Conservation (phyloP, 2,797 vertebrate species). For the Muscicapa comitata region DNA sequence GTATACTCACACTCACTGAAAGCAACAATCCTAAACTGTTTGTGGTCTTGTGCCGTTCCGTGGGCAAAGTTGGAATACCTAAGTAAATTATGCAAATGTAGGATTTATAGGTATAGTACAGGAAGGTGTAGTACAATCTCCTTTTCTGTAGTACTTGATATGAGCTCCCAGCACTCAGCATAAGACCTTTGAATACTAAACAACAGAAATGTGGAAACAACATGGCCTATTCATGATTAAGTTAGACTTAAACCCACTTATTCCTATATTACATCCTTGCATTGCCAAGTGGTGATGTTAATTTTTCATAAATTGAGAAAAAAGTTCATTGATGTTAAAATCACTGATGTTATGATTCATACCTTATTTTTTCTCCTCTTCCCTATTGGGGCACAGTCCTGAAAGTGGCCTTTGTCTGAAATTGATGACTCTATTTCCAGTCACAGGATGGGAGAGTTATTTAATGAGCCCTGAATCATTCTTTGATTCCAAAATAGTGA, state of each 20-base stretch:
- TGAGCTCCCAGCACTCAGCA: neutral
- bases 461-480: neutral
- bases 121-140: neutral
- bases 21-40: neutral
- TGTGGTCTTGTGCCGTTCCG: neutral
- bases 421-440: neutral
- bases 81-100: neutral
- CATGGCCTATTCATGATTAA: neutral
- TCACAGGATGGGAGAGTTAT: neutral
- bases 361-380: neutral
- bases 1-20: neutral
- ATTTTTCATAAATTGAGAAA: neutral
- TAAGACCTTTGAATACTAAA: neutral
- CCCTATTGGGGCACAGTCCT: neutral
- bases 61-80: neutral
- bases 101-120: neutral
- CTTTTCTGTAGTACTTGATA: neutral
- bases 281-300: neutral
- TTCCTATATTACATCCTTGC: neutral
- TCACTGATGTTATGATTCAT: neutral
- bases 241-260: neutral
- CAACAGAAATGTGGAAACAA: neutral
- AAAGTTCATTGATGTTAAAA: neutral
- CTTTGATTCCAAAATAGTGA: neutral
- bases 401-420: neutral